Base-by-base conservation (phyloP, 2,797 vertebrate genomes). In the Tolypeutes matacus region DNA sequence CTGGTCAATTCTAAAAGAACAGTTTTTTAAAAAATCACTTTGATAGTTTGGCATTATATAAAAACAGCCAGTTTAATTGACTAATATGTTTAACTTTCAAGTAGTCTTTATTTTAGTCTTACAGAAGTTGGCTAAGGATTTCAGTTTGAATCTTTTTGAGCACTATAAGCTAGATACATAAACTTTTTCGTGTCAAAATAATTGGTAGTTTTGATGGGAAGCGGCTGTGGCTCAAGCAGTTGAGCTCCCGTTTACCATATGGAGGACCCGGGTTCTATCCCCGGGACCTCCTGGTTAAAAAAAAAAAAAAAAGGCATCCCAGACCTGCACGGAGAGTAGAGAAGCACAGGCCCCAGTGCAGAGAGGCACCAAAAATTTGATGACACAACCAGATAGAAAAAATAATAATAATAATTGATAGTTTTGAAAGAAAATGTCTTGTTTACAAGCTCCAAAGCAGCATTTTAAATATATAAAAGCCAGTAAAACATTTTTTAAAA, bases 391-490 rank as follows among this genome's bases (percentile, higher is more conserved):
- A 39, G 39, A 39, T 39, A 39, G 39, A 39, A 39, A 39, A 39
- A 39, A 39, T 39, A 39, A 39, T 39, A 39, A 39, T 39, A 39
- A 39, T 39, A 39, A 39, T 39, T 39, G 46, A 51, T 89, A 84
- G 27, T 67, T 92, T 81, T 87, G 3, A 95, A 96, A 86, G 80
- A 95, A 94, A 93, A 73, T 92, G 17, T 70, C 34, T 86, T 75
- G 15, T 82, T 82, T 95, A 62, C 42, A 95, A 76, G 20, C 20
- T 39, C 83, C 56, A 93, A n/a, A 84, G 36, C 21, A 84, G 13
- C 67, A 20, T 70, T 83, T 89, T 86, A 70, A 8, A 60, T 82
- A 12, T 31, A 58, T 83, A 84, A 84, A 80, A 67, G 75, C 20
- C 25, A 77, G 46, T 86, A 46, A 92, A 60, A 72, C 15, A 39